Base-by-base conservation (phyloP, 1,140 invertebrate genomes). In the Lutraria rhynchaena region DNA sequence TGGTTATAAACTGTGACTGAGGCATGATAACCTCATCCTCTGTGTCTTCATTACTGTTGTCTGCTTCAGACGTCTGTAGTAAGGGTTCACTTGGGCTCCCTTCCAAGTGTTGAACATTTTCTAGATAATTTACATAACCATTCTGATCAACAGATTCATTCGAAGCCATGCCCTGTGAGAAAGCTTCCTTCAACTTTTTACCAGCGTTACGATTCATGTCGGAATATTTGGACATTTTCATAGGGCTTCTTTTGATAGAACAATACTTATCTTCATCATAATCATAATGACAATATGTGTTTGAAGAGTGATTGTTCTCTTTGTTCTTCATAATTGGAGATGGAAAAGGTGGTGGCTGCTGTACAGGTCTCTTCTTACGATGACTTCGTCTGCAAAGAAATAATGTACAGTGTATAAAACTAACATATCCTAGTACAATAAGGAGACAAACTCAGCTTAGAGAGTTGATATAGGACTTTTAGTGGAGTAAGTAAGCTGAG, bases 201-300 rank as follows among this genome's bases (percentile, higher is more conserved):
- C 83, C 82, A 35, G 85, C 71, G 15, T 77, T 81, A 19, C 75
- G 60, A 13, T 86, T 83, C 35, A 85, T 61, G 46, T 89, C 86
- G 13, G 86, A 85, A 58, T 84, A 85, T 53, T 85, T 87, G 13
- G 88, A 83, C 76, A 90, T 78, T 73, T 87, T 88, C 60, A 89
- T 85, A 0, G 89, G 89, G 44, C 86, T 89, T 44, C 89, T 81
- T 67, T 86, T 89, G 35, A 90, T 90, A 9, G 88, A 87, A 51
- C 87, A 87, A 74, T 89, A 87, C 33, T 89, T 83, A 35, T 90
- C 89, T 58, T 90, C 89, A 46, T 89, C 86, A 53, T 88, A 87
- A 57, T 86, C 75, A 67, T 88, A 88, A 35, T 65, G 67, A 81
- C 78, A 81, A 49, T 81, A 81, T 17, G 78, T 73, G 35, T 73